Evolutionary conservation across 1,140 invertebrate genomes (phyloP).

Genomic region (Habropoda laboriosa): DNA sequence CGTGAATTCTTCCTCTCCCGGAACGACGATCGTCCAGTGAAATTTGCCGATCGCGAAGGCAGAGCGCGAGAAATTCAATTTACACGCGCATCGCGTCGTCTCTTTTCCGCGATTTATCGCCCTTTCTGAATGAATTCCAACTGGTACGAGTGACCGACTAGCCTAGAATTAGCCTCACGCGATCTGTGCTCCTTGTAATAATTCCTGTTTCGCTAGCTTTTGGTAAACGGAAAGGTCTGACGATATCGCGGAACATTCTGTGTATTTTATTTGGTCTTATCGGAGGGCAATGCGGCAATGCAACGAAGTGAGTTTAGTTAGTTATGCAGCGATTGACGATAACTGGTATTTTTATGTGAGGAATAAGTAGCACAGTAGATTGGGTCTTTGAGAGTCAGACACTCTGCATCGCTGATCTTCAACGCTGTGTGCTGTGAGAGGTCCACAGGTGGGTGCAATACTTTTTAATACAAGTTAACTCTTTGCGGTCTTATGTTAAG

Average conservation of each 20-base stretch:
- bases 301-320: too few relatives aligned
- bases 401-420: background rate
- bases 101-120: conserved; percentile 36
- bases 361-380: background rate
- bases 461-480: too few relatives aligned
- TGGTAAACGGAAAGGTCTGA: too few relatives aligned
- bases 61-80: conserved; percentile 23
- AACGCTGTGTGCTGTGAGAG: too few relatives aligned
- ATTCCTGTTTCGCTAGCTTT: conserved; percentile 6
- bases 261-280: too few relatives aligned
- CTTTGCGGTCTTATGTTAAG: too few relatives aligned
- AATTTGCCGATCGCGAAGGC: background rate
- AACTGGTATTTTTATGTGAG: background rate
- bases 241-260: too few relatives aligned
- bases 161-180: conserved; percentile 37
- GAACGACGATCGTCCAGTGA: conserved; percentile 27
- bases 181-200: background rate
- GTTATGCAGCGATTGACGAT: background rate
- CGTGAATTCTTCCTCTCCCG: background rate
- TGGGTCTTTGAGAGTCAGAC: background rate
- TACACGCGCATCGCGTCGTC: background rate
- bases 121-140: conserved; percentile 38
- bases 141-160: background rate
- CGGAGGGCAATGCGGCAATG: too few relatives aligned
- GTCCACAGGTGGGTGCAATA: too few relatives aligned